Percentiles rank a stretch among this genome's conserved stretches.
These are phyloP conservation scores for Mus minutoides DNA, from an alignment of 2,797 vertebrate species.

Conservation along the genomic window DNA sequence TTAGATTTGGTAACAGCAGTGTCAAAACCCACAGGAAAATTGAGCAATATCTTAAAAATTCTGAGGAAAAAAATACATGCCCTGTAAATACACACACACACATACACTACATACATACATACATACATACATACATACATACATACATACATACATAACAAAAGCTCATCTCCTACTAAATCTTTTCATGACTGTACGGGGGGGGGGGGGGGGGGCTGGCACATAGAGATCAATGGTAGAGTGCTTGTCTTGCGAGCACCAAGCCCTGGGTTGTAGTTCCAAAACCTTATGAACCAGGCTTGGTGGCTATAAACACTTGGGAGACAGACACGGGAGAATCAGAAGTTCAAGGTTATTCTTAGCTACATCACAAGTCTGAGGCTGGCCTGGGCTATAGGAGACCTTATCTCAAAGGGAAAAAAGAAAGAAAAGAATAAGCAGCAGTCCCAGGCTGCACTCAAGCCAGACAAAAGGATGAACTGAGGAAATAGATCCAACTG, in stretches of 20 bases:
- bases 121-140: neutral
- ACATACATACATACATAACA: neutral
- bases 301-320: neutral
- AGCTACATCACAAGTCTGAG: neutral
- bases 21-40: neutral
- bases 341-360: neutral
- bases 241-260: neutral
- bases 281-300: neutral
- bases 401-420: neutral
- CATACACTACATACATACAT: too few species aligned
- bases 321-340: neutral
- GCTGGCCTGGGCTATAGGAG: neutral
- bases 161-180: neutral
- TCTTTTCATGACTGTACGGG: neutral
- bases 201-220: neutral
- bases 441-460: neutral
- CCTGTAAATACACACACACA: neutral
- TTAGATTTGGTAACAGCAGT: neutral
- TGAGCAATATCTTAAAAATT: conserved; percentile 38
- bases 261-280: neutral
- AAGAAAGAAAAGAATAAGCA: neutral
- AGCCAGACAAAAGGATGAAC: neutral
- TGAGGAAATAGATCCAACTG: neutral
- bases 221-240: neutral
- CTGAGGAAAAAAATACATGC: conserved; percentile 11